phyloP scores from a whole-genome alignment of 2,888 invertebrate genomes.

The Lysandra coridon region DNA sequence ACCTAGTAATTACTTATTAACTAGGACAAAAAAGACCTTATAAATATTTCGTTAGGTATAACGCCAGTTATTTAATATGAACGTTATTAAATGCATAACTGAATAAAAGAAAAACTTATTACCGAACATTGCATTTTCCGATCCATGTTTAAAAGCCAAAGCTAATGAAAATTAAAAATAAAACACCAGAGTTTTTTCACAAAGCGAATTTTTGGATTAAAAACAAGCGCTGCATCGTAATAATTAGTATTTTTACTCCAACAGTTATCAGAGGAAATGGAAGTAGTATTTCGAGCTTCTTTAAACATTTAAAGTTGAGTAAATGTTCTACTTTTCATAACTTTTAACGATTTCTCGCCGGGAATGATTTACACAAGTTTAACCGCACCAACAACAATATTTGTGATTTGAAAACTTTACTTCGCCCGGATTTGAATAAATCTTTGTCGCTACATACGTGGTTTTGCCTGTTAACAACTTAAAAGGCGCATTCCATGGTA shows the following conservation, averaged over 20 bases:
- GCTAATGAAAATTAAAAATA: slow-evolving; percentile 5
- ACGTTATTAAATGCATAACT: background rate
- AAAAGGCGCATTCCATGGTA: background rate
- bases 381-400: slow-evolving; percentile 33
- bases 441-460: background rate
- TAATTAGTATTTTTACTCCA: slow-evolving; percentile 18
- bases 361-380: slow-evolving; percentile 32
- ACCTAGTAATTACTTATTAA: no score
- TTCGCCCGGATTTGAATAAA: background rate
- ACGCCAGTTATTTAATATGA: background rate
- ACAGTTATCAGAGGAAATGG: slow-evolving; percentile 10
- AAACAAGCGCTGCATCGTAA: slow-evolving; percentile 3
- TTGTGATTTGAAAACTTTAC: slow-evolving; percentile 29
- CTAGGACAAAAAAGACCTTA: no score
- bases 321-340: slow-evolving; percentile 33
- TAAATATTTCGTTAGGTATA: background rate
- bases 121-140: background rate
- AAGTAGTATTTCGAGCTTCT: background rate
- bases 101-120: background rate
- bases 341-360: slow-evolving; percentile 33
- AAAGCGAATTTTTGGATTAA: slow-evolving; percentile 8
- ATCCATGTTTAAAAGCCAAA: slow-evolving; percentile 8
- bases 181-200: background rate
- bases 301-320: slow-evolving; percentile 30
- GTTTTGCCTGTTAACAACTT: background rate